phyloP scores from a whole-genome alignment of 2,113 vertebrate genomes.

The Aix galericulata region DNA sequence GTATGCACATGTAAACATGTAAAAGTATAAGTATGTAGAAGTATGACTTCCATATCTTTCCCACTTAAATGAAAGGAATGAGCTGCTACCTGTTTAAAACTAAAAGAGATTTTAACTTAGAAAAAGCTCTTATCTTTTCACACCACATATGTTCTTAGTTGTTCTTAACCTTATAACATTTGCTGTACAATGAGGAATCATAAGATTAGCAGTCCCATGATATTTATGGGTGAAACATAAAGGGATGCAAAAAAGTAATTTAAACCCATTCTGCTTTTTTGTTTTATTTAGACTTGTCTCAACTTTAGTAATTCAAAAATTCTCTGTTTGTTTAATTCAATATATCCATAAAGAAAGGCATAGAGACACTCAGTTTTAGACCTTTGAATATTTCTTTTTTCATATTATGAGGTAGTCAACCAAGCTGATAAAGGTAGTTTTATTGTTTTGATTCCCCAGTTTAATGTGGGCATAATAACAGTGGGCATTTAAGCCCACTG shows the following conservation, averaged over 20 bases:
- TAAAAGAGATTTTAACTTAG: not conserved
- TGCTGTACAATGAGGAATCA: not conserved
- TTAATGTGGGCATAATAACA: too few relatives aligned
- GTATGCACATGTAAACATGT: not conserved
- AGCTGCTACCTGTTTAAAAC: not conserved
- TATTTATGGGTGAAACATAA: not conserved
- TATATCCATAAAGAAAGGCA: not conserved
- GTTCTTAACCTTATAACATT: not conserved
- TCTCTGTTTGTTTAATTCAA: not conserved
- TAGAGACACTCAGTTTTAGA: not conserved
- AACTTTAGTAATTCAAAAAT: not conserved
- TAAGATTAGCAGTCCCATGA: not conserved
- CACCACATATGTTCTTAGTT: not conserved
- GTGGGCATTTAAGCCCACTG: not conserved
- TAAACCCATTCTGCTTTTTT: not conserved
- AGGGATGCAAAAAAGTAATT: not conserved
- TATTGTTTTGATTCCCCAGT: not conserved
- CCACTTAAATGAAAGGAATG: not conserved
- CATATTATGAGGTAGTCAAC: not conserved
- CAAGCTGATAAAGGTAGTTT: rapidly evolving
- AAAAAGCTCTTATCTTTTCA: not conserved
- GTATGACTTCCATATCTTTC: not conserved
- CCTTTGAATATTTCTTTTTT: not conserved
- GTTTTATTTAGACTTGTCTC: not conserved
- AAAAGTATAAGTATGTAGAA: not conserved